phyloP scores from a whole-genome alignment of 1,140 invertebrate genomes.

The Matsumurasca onukii region DNA sequence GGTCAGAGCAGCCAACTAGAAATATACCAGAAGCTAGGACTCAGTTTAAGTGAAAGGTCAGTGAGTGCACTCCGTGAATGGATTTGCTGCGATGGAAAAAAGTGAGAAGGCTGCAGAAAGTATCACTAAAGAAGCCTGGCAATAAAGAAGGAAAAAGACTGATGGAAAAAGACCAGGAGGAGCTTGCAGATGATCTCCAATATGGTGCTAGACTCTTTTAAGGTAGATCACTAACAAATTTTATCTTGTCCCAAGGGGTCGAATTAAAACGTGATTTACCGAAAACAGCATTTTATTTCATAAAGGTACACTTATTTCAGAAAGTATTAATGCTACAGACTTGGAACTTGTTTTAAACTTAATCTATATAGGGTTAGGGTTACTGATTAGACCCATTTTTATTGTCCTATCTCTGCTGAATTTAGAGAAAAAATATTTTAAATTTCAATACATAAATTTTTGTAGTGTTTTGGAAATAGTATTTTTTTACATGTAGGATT shows the following conservation, averaged over 20 bases:
- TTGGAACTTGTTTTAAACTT: neutral
- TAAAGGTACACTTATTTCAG: neutral
- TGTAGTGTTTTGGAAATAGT: too few species aligned
- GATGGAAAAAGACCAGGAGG: neutral
- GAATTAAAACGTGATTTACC: neutral
- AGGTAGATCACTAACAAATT: neutral
- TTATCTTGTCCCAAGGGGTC: neutral
- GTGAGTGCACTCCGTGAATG: neutral
- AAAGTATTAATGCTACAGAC: neutral
- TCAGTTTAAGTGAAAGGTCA: neutral
- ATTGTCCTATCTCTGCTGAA: neutral
- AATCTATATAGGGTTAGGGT: neutral
- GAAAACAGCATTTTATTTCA: neutral
- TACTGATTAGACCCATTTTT: neutral
- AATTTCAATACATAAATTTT: neutral
- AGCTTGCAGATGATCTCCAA: neutral
- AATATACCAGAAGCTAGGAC: neutral
- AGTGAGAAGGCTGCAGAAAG: neutral
- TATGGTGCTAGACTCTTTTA: too few species aligned
- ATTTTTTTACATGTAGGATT: neutral
- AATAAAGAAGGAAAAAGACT: conserved; percentile 2
- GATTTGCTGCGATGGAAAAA: neutral
- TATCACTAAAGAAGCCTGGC: neutral
- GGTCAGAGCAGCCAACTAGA: conserved; percentile 4
- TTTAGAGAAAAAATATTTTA: neutral